Conservation (phyloP, 2,888 invertebrate species). For the Gymnoscelis rufifasciata region DNA sequence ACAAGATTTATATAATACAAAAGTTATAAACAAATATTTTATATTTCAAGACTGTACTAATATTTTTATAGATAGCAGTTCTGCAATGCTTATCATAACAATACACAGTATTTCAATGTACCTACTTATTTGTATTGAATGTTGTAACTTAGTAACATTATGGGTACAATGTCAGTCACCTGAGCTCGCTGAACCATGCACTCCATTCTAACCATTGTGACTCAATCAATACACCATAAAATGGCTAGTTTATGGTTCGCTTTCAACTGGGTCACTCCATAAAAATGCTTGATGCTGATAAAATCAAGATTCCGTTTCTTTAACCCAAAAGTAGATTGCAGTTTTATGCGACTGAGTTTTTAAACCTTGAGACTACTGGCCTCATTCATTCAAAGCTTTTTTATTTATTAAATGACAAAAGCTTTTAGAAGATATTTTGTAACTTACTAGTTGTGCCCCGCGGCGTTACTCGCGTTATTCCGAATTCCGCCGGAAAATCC, state of each 20-base stretch:
- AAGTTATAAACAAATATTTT: slow-evolving; percentile 10
- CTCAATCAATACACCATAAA: slow-evolving; percentile 19
- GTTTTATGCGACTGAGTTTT: not conserved
- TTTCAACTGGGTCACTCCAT: slow-evolving; percentile 11
- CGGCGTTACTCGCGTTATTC: no score
- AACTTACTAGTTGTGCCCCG: no score
- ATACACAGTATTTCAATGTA: not conserved
- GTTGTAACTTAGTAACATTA: slow-evolving; percentile 4
- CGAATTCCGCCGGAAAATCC: no score
- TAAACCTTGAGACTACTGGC: not conserved
- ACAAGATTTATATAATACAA: no score
- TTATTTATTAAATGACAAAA: no score
- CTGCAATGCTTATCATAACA: slow-evolving; percentile 11
- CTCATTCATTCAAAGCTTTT: no score
- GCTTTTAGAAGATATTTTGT: no score
- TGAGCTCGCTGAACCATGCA: slow-evolving; percentile 12
- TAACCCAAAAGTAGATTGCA: not conserved
- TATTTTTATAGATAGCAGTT: not conserved
- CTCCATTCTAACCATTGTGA: slow-evolving; percentile 7
- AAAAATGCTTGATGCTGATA: not conserved
- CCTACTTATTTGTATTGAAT: slow-evolving; percentile 1
- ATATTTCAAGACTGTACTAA: slow-evolving; percentile 8
- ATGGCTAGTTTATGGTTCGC: slow-evolving; percentile 4
- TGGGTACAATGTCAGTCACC: slow-evolving; percentile 10
- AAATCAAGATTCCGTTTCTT: slow-evolving; percentile 1